phyloP scores from a whole-genome alignment of 2,888 invertebrate species.

The Oscheius sp. region DNA sequence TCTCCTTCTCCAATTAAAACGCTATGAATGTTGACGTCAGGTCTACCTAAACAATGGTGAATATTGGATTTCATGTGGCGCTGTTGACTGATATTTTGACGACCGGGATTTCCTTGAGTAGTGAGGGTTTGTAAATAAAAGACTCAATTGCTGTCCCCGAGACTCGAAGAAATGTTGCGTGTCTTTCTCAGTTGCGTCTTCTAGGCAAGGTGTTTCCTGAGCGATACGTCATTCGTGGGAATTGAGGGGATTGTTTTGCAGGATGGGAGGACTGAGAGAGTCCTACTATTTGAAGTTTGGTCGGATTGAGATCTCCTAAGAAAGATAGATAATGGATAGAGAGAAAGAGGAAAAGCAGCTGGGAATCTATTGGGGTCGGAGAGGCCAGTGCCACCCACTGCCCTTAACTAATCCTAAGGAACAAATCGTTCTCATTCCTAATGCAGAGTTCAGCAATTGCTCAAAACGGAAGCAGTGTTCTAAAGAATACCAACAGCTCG shows the following conservation, averaged over 20 bases:
- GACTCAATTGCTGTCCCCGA: neutral
- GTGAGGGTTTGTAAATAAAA: conserved; percentile 1
- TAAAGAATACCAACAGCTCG: too few species aligned
- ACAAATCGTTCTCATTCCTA: conserved; percentile 4
- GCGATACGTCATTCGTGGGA: too few species aligned
- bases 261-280: too few species aligned
- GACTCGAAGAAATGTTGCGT: too few species aligned
- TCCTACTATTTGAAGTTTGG: too few species aligned
- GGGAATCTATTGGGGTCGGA: neutral
- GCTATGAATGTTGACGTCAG: conserved; percentile 18
- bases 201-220: too few species aligned
- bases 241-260: too few species aligned
- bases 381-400: neutral
- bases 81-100: conserved; percentile 15
- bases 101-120: neutral
- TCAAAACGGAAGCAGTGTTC: neutral
- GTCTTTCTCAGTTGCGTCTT: too few species aligned
- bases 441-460: too few species aligned
- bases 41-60: conserved; percentile 21
- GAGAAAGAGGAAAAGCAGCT: neutral
- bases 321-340: too few species aligned
- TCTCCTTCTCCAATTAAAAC: neutral
- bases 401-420: conserved; percentile 15
- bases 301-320: too few species aligned
- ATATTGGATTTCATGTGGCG: conserved; percentile 27